Percentiles rank a stretch among this genome's conserved stretches.
These are phyloP conservation scores for Aurelia sp. DNA, from an alignment of 30 jellyfish, hydroid and myxozoan genomes.

Conservation along the genomic window DNA sequence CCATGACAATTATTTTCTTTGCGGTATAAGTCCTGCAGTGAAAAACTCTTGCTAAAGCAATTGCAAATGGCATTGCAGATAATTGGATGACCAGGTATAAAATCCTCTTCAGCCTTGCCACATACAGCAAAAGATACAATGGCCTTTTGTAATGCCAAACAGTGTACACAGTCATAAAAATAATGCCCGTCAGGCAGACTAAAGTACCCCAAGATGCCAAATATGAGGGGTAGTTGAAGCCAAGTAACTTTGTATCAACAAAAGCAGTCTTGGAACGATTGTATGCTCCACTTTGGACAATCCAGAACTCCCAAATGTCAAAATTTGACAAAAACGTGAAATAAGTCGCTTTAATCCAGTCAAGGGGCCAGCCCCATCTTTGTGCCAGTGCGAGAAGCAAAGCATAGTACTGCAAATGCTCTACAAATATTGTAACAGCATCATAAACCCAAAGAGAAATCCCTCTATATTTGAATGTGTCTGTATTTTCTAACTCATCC, in stretches of 20 bases:
- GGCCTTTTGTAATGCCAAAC: slow-evolving; percentile 85
- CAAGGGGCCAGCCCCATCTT: slow-evolving; percentile 98
- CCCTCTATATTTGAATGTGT: slow-evolving; percentile 76
- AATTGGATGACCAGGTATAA: slow-evolving; percentile 76
- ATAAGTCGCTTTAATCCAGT: slow-evolving; percentile 84
- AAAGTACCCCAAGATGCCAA: slow-evolving; percentile 85
- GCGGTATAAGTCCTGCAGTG: slow-evolving; percentile 81
- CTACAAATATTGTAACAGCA: slow-evolving; percentile 77
- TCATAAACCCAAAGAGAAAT: slow-evolving; percentile 92
- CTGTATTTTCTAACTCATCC: slow-evolving; percentile 57
- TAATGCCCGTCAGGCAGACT: slow-evolving; percentile 57
- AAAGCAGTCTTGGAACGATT: slow-evolving; percentile 85
- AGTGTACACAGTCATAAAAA: slow-evolving; percentile 51
- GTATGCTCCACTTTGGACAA: slow-evolving; percentile 85
- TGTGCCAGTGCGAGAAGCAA: slow-evolving; percentile 85
- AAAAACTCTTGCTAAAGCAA: slow-evolving; percentile 89
- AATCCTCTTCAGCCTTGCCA: slow-evolving; percentile 87
- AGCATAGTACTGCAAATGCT: slow-evolving; percentile 90
- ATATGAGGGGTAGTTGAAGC: slow-evolving; percentile 81
- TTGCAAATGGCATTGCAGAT: slow-evolving; percentile 88
- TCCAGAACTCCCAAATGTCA: slow-evolving; percentile 95
- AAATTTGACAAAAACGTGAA: slow-evolving; percentile 76
- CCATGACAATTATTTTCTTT: slow-evolving; percentile 64
- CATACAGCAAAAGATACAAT: slow-evolving; percentile 77
- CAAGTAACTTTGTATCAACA: slow-evolving; percentile 75